Conservation (phyloP, 1,140 invertebrate species). For the Lycorma delicatula region DNA sequence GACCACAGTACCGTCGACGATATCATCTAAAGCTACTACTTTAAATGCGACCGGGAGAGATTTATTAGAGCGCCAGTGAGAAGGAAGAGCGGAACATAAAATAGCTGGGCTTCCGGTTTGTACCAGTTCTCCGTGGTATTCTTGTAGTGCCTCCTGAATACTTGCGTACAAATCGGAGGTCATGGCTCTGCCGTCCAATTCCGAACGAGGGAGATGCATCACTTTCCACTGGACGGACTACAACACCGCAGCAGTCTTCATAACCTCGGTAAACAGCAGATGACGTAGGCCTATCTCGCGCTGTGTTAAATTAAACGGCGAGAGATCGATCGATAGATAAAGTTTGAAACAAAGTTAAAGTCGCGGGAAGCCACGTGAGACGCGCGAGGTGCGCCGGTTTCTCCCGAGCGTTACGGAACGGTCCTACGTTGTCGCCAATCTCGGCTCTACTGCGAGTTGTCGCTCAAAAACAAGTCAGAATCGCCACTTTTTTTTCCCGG, state of each 20-base stretch:
- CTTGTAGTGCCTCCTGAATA: slow-evolving; percentile 68
- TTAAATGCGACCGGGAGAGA: slow-evolving; percentile 89
- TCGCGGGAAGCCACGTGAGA: too few relatives aligned
- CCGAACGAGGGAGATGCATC: slow-evolving; percentile 44
- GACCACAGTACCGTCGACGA: slow-evolving; percentile 88
- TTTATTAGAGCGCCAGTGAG: slow-evolving; percentile 96
- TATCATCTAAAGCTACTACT: slow-evolving; percentile 80
- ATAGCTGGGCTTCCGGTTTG: slow-evolving; percentile 85
- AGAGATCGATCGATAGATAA: slow-evolving; percentile 12
- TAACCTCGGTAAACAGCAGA: too few relatives aligned
- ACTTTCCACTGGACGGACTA: neutral
- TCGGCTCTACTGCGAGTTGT: slow-evolving; percentile 23
- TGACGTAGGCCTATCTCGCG: too few relatives aligned
- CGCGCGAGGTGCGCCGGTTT: slow-evolving; percentile 9
- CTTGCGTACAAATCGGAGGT: slow-evolving; percentile 58
- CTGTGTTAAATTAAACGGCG: neutral
- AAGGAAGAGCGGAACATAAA: slow-evolving; percentile 79
- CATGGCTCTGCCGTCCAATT: slow-evolving; percentile 37
- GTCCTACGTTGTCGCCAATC: slow-evolving; percentile 17
- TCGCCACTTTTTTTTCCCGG: slow-evolving; percentile 20
- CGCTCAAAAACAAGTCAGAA: slow-evolving; percentile 21
- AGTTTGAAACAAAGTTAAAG: too few relatives aligned
- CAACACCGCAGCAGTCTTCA: neutral
- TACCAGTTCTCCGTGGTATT: slow-evolving; percentile 82
- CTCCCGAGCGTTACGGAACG: slow-evolving; percentile 3